Evolutionary conservation across 2,113 vertebrate species (phyloP), one percentile per base, ranked within the genome.

Genomic region (Cavia aperea): DNA sequence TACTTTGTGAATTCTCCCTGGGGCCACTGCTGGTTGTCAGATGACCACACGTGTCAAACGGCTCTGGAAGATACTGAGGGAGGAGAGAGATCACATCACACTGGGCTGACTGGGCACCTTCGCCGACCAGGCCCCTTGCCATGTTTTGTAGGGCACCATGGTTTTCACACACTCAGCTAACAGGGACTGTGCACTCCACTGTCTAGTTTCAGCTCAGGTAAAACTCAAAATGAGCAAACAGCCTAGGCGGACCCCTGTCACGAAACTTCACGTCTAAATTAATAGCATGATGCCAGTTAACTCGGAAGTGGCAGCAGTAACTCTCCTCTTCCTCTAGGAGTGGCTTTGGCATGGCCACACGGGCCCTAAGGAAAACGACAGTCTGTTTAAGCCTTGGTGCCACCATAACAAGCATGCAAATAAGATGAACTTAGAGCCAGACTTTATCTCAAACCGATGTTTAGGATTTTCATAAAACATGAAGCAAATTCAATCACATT

Each of bases 401-500:
- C 29, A 78, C 51, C 78, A 63, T 6, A 86, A 58, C n/a, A 85
- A 86, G 33, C 49, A 62, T 77, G 70, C 60, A 90, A 87, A 72
- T 24, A 79, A 79, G 39, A n/a, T 31, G n/a, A 90, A 85, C 23
- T 85, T 15, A 65, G 62, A 84, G 39, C 21, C 8, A 90, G 60
- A 68, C 5, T 62, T 84, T 62, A 78, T 66, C 24, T 39, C 31
- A 87, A 92, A 88, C 54, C 33, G 10, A 26, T 16, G 15, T 63
- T 33, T 36, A 65, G 31, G 11, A 62, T 92, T 86, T 65, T 77
- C 46, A 72, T 15, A 54, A 70, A 89, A 51, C 13, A 70, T 36
- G 31, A 87, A 90, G 46, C 54, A 81, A 46, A 66, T n/a, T 88
- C 46, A 60, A 82, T 93, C 58, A 68, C 49, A 60, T 73, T 90